Conservation (phyloP, 2,797 vertebrate genomes). For the Pyrocephalus nanus region DNA sequence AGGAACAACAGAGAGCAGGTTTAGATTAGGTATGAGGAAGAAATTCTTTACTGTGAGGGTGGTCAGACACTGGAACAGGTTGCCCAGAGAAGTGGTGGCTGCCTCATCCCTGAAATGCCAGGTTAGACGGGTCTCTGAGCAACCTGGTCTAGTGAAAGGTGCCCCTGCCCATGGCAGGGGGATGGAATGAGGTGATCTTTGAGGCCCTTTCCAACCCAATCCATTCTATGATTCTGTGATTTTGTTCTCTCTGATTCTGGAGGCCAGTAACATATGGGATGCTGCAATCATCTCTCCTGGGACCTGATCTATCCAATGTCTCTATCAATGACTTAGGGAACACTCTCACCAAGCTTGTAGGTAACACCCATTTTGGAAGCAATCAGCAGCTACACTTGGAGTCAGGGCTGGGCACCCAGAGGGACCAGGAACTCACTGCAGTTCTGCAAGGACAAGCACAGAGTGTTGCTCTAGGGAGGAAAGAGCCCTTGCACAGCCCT, state of each 20-base stretch:
- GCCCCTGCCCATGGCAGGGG: neutral
- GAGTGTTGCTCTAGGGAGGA: neutral
- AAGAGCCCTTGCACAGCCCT: neutral
- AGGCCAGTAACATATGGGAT: neutral
- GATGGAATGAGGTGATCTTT: fast-evolving
- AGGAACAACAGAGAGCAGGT: neutral
- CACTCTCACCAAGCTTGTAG: neutral
- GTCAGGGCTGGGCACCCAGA: neutral
- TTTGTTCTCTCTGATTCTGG: too few relatives aligned
- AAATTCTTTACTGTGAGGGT: neutral
- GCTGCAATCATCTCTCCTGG: neutral
- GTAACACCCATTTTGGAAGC: neutral
- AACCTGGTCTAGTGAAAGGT: neutral
- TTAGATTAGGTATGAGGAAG: neutral
- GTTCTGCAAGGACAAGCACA: neutral
- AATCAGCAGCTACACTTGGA: fast-evolving
- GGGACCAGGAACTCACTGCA: neutral
- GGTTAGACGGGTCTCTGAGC: neutral
- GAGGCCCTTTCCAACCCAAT: neutral
- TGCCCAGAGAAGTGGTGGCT: neutral
- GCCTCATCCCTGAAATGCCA: neutral
- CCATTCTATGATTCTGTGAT: neutral
- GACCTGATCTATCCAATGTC: neutral
- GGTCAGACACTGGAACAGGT: neutral
- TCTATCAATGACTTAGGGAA: fast-evolving